Evolutionary conservation across 1,140 invertebrate genomes (phyloP).

Genomic region (Listronotus bonariensis): DNA sequence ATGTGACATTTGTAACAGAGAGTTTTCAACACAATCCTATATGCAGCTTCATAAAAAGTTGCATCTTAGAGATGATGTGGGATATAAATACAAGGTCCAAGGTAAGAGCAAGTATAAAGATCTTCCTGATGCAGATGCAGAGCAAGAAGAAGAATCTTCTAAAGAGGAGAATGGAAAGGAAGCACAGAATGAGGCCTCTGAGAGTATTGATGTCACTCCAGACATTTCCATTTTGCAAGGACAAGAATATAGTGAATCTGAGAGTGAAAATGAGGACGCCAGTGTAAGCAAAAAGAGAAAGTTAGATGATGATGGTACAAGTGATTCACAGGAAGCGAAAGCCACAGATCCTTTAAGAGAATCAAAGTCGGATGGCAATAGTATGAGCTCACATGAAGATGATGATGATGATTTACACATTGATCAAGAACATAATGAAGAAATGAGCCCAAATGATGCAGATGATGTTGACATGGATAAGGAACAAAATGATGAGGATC

Average conservation of each 20-base stretch:
- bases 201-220: conserved; percentile 28
- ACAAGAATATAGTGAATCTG: conserved; percentile 26
- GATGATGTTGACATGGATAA: conserved; percentile 9
- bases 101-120: conserved; percentile 43
- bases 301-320: conserved; percentile 2
- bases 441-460: too few relatives aligned
- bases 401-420: conserved; percentile 7
- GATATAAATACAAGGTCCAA: conserved; percentile 50
- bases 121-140: conserved; percentile 17
- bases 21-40: conserved; percentile 51
- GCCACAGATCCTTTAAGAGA: neutral
- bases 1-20: conserved; percentile 52
- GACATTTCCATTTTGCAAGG: conserved; percentile 31
- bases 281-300: too few relatives aligned
- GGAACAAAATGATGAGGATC: neutral
- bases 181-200: conserved; percentile 18
- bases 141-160: conserved; percentile 25
- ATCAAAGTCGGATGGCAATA: conserved; percentile 6
- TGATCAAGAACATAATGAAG: conserved; percentile 1
- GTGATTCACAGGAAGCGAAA: conserved; percentile 17
- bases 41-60: conserved; percentile 50
- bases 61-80: conserved; percentile 46
- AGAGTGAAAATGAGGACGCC: conserved; percentile 14
- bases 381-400: conserved; percentile 21
- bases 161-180: conserved; percentile 26